These are phyloP conservation scores for Villa cingulata DNA, from an alignment of 2,888 invertebrate species.

Conservation along the genomic window DNA sequence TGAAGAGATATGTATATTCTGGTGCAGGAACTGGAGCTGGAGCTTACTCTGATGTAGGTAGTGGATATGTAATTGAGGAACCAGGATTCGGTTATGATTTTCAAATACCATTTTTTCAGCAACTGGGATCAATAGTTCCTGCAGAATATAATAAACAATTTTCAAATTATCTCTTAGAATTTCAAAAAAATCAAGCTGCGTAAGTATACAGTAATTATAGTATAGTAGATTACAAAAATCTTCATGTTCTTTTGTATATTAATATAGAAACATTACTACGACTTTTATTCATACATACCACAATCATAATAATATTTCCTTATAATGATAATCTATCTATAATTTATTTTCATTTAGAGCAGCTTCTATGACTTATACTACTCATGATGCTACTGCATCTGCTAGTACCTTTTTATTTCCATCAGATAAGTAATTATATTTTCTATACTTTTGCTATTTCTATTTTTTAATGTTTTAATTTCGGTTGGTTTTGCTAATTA, in stretches of 20 bases:
- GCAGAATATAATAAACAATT: no score
- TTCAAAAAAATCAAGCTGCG: background rate
- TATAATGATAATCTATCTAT: no score
- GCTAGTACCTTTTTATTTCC: conserved; percentile 26
- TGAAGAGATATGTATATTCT: background rate
- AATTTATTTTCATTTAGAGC: background rate
- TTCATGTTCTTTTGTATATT: no score
- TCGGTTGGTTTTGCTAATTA: no score
- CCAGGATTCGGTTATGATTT: no score
- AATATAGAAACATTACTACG: no score
- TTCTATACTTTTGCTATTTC: conserved; percentile 5
- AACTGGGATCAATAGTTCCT: background rate
- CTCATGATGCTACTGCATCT: conserved; percentile 26
- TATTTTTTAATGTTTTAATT: background rate
- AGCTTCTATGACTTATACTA: conserved; percentile 14
- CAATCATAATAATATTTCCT: no score
- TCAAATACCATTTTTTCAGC: background rate
- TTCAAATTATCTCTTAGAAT: no score
- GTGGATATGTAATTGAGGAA: no score
- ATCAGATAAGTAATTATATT: conserved; percentile 29
- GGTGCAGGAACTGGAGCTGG: background rate
- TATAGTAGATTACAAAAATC: no score
- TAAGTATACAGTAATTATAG: no score
- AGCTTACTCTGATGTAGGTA: background rate
- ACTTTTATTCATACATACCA: no score